Conservation (phyloP, 2,888 invertebrate genomes). For the Apocheima hispidaria region DNA sequence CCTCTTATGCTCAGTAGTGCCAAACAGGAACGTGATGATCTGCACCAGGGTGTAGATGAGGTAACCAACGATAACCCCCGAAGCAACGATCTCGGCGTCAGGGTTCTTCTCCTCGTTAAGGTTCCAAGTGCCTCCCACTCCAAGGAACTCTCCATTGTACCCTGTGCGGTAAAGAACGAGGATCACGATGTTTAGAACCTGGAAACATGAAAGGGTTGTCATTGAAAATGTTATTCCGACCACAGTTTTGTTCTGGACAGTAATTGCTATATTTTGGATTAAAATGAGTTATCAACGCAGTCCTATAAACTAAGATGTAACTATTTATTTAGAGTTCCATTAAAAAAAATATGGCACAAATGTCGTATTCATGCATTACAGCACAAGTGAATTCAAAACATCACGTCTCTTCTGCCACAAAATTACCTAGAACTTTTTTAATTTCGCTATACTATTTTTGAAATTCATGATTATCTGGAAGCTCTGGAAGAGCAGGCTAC, state of each 20-base stretch:
- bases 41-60: slow-evolving; percentile 93
- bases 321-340: no score
- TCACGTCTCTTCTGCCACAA: no score
- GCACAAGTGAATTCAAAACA: no score
- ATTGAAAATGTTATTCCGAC: background rate
- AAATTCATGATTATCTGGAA: no score
- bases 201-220: slow-evolving; percentile 44
- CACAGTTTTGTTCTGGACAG: background rate
- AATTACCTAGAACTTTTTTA: no score
- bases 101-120: slow-evolving; percentile 95
- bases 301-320: no score
- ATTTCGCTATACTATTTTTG: no score
- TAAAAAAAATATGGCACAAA: no score
- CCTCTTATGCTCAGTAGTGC: slow-evolving; percentile 92
- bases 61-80: slow-evolving; percentile 94
- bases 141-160: slow-evolving; percentile 93
- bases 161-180: slow-evolving; percentile 93
- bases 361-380: no score
- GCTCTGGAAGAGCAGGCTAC: no score
- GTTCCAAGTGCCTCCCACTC: slow-evolving; percentile 96
- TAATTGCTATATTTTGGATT: no score
- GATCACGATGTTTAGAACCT: slow-evolving; percentile 94
- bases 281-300: no score
- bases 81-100: slow-evolving; percentile 95
- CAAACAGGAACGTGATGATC: slow-evolving; percentile 91